Evolutionary conservation across 2,797 vertebrate genomes (phyloP).

Genomic region (Sebastes hubbsi): DNA sequence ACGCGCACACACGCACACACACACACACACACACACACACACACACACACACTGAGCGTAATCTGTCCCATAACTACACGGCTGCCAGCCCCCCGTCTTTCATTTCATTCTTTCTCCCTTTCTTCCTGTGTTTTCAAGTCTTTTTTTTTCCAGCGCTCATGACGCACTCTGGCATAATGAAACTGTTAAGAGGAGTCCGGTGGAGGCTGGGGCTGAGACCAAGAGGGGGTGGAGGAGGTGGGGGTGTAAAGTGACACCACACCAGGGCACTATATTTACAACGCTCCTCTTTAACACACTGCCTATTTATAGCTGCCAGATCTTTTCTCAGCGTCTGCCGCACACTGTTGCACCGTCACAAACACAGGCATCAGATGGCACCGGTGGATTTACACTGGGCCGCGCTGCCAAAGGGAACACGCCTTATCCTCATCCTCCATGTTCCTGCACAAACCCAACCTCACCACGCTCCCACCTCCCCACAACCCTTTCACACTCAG

Average conservation of each 20-base stretch:
- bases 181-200: slow-evolving; percentile 77
- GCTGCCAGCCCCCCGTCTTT: slow-evolving; percentile 68
- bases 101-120: slow-evolving; percentile 69
- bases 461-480: slow-evolving; percentile 18
- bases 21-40: slow-evolving; percentile 14
- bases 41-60: slow-evolving; percentile 38
- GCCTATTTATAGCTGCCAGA: slow-evolving; percentile 78
- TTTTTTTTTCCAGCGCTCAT: slow-evolving; percentile 71
- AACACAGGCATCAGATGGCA: slow-evolving; percentile 77
- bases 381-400: slow-evolving; percentile 58
- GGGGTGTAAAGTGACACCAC: slow-evolving; percentile 78
- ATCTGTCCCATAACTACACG: slow-evolving; percentile 56
- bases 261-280: slow-evolving; percentile 79
- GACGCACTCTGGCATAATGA: slow-evolving; percentile 81
- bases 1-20: slow-evolving; percentile 44
- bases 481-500: slow-evolving; percentile 26
- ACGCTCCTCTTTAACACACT: slow-evolving; percentile 71
- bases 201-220: slow-evolving; percentile 58
- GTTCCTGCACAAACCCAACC: slow-evolving; percentile 55
- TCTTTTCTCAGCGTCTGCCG: slow-evolving; percentile 74
- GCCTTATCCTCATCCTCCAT: slow-evolving; percentile 62
- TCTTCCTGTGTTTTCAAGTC: slow-evolving; percentile 71
- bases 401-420: slow-evolving; percentile 72
- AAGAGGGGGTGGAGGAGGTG: slow-evolving; percentile 36
- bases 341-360: slow-evolving; percentile 72